phyloP scores from a whole-genome alignment of 2,113 vertebrate species.

The Lophotis ruficrista region DNA sequence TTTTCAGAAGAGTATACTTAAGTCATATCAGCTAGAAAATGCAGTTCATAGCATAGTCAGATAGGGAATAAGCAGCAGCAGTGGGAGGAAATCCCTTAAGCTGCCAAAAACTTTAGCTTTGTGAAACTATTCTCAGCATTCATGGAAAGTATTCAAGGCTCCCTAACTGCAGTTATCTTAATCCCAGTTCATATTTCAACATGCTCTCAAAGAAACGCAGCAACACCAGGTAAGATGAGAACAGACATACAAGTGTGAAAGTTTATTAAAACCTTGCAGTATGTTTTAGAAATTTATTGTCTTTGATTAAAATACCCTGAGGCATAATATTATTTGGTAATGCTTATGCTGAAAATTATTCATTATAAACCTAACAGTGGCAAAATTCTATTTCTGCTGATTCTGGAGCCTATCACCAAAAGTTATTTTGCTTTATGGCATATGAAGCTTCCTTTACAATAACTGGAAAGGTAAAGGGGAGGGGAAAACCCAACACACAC shows the following conservation, averaged over 20 bases:
- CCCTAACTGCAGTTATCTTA: neutral
- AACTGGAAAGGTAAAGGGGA: neutral
- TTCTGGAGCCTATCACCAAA: neutral
- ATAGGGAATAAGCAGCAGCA: neutral
- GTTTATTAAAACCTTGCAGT: neutral
- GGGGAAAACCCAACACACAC: neutral
- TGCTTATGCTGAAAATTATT: neutral
- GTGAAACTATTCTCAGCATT: neutral
- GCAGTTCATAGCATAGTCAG: neutral
- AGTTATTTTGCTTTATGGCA: neutral
- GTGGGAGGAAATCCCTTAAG: conserved; percentile 35
- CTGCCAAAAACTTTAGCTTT: conserved; percentile 30
- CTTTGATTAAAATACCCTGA: neutral
- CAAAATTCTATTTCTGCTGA: neutral
- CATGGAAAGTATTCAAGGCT: neutral
- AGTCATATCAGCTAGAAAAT: neutral
- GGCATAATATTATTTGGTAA: neutral
- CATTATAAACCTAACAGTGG: neutral
- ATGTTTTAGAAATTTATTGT: neutral
- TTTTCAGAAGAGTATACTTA: neutral
- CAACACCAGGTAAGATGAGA: neutral
- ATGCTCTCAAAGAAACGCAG: neutral
- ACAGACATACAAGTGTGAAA: neutral
- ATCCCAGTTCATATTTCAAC: conserved; percentile 23
- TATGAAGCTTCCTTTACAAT: neutral